These are phyloP conservation scores for Rhyacophila brunnea DNA, from an alignment of 1,140 invertebrate genomes.

Conservation along the genomic window DNA sequence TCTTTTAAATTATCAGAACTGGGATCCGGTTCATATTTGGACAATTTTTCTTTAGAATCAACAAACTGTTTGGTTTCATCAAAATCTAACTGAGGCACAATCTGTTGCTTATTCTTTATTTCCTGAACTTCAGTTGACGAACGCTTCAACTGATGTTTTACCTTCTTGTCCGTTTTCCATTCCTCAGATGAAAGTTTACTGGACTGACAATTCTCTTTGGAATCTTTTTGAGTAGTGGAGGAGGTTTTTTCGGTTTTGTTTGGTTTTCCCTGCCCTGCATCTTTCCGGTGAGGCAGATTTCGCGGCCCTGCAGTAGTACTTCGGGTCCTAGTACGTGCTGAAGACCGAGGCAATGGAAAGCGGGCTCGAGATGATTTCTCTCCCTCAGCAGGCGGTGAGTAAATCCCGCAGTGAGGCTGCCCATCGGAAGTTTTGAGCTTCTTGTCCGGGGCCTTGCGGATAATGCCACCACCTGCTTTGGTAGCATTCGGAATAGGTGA, in stretches of 20 bases:
- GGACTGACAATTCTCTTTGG: constrained; percentile 59
- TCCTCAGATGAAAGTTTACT: constrained; percentile 61
- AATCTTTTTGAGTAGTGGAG: constrained; percentile 41
- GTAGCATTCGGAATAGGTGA: constrained; percentile 34
- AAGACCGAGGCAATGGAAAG: constrained; percentile 45
- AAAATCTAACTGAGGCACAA: not conserved
- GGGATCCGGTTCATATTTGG: not conserved
- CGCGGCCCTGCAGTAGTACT: constrained; percentile 60
- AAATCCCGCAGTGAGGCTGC: constrained; percentile 71
- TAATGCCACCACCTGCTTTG: constrained; percentile 49
- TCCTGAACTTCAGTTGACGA: constrained; percentile 3
- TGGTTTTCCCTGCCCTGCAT: constrained; percentile 60
- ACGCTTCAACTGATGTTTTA: constrained; percentile 39
- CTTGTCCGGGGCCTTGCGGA: constrained; percentile 73
- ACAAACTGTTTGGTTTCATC: not conserved
- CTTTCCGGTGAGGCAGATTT: constrained; percentile 62
- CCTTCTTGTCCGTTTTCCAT: constrained; percentile 69
- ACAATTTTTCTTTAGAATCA: not conserved
- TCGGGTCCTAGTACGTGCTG: constrained; percentile 62
- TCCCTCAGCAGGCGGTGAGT: constrained; percentile 71
- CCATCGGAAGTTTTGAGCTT: constrained; percentile 85
- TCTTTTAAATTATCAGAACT: not conserved
- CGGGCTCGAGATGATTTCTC: constrained; percentile 65
- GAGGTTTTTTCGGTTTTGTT: constrained; percentile 45
- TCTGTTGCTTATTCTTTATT: constrained; percentile 28